Evolutionary conservation across 2,888 invertebrate genomes (phyloP).

Genomic region (Myopa tessellatipennis): DNA sequence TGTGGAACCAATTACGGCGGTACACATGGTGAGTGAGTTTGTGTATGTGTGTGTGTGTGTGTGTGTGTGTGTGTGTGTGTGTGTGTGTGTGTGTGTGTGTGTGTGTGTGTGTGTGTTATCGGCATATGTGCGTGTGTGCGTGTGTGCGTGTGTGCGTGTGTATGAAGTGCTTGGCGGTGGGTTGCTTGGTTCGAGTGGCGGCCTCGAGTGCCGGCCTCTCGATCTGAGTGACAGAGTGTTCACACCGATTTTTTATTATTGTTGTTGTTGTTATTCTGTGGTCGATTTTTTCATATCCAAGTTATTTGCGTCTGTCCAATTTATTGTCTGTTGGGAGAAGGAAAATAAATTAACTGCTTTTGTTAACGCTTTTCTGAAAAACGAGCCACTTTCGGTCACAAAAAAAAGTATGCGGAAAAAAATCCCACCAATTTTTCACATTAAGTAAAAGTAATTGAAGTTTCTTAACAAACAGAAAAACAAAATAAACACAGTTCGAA

Average conservation of each 20-base stretch:
- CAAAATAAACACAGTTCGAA: no score
- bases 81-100: constrained; percentile 41
- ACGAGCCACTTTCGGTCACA: not conserved
- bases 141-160: not conserved
- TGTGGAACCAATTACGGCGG: constrained; percentile 80
- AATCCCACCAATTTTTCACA: not conserved
- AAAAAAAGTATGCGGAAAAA: no score
- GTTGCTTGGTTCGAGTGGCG: not conserved
- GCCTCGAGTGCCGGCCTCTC: not conserved
- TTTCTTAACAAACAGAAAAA: no score
- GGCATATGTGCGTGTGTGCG: constrained; percentile 42
- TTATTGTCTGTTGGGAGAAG: not conserved
- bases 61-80: not conserved
- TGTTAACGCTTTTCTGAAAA: not conserved
- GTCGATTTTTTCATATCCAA: not conserved
- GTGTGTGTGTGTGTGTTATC: constrained; percentile 19
- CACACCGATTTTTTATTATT: not conserved
- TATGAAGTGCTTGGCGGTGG: not conserved
- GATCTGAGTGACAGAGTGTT: not conserved
- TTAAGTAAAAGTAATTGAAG: no score
- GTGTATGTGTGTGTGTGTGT: not conserved
- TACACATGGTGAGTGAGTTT: constrained; percentile 75
- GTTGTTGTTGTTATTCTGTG: not conserved
- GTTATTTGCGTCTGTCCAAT: not conserved
- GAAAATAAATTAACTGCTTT: constrained; percentile 8